phyloP scores from a whole-genome alignment of 2,888 invertebrate species.

The Patella pellucida region DNA sequence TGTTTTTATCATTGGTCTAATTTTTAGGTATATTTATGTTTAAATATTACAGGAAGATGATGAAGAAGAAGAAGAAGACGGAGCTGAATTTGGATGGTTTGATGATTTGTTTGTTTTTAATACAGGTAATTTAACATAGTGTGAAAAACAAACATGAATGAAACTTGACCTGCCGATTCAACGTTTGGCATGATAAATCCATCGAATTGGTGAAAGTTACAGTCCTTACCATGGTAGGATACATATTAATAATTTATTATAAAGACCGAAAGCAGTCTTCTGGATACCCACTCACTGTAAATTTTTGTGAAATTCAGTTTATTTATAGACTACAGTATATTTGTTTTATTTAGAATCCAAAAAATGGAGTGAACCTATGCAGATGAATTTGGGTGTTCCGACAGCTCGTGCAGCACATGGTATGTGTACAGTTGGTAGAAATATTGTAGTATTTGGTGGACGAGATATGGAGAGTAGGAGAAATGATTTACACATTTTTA shows the following conservation, averaged over 20 bases:
- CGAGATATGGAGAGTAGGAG: slow-evolving; percentile 61
- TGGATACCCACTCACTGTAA: neutral
- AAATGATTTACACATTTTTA: slow-evolving; percentile 68
- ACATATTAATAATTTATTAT: neutral
- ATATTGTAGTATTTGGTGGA: slow-evolving; percentile 68
- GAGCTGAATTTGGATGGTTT: slow-evolving; percentile 69
- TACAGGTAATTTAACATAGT: slow-evolving; percentile 47
- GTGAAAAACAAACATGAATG: too few species aligned
- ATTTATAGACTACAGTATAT: neutral
- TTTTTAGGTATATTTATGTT: too few species aligned
- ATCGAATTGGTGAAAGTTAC: too few species aligned
- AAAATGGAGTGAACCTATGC: slow-evolving; percentile 66
- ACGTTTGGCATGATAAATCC: too few species aligned
- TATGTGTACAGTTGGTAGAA: slow-evolving; percentile 61
- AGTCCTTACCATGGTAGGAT: too few species aligned
- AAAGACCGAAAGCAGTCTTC: neutral
- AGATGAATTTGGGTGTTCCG: slow-evolving; percentile 66
- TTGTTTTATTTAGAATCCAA: slow-evolving; percentile 47
- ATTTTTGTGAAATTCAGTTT: neutral
- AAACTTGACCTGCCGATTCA: too few species aligned
- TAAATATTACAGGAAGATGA: slow-evolving; percentile 44
- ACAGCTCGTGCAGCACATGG: slow-evolving; percentile 65
- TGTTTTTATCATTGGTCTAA: too few species aligned
- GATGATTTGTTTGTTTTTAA: slow-evolving; percentile 66
- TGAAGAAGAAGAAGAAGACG: slow-evolving; percentile 54